Evolutionary conservation across 1,140 invertebrate genomes (phyloP), one percentile per base, ranked within the genome.

Genomic region (Bombus waltoni): DNA sequence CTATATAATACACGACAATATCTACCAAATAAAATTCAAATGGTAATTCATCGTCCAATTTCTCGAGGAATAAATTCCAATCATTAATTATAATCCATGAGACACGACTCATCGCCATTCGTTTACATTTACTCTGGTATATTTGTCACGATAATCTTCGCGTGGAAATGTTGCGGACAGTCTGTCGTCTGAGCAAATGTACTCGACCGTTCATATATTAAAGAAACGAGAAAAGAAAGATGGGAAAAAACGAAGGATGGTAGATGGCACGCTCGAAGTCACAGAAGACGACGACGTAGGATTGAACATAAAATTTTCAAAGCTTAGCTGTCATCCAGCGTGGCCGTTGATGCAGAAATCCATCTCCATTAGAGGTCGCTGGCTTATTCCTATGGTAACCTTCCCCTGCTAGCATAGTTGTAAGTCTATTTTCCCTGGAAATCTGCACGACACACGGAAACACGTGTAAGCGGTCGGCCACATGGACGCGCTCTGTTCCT

Each of bases 341-440:
- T 32, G 77, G 76, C 68, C 86, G 66, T 74, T 62, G 80, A 80
- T 85, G 83, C 66, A 77, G 81, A 91, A 85, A 90, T 89, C 89
- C 89, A 90, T 90, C 84, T 90, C 88, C 85, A 91, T 91, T 90
- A 90, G 86, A 89, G 88, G 84, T 83, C 72, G 86, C 86, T 73
- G 84, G 88, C 82, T 89, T 90, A 91, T 91, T 87, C 86, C 90
- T 89, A 91, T 90, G 90, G 90, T 87, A 88, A 89, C 89, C 74
- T 78, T 40, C 68, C 81, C 87, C 76, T 77, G 71, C 66, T 40
- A 32, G 57, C 71, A 70, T 68, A 76, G 71, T 79, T 80, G 77
- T 87, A 87, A 87, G 85, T 85, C 82, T 71, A 73, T 80, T 79
- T 85, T 77, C 79, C 85, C 71, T 77, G 81, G 80, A 88, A 88